A percentile compares a stretch with the other conserved stretches of the same genome.
Conservation (phyloP, 35 echinoderm and acorn worm species). For the Diadema setosum region DNA sequence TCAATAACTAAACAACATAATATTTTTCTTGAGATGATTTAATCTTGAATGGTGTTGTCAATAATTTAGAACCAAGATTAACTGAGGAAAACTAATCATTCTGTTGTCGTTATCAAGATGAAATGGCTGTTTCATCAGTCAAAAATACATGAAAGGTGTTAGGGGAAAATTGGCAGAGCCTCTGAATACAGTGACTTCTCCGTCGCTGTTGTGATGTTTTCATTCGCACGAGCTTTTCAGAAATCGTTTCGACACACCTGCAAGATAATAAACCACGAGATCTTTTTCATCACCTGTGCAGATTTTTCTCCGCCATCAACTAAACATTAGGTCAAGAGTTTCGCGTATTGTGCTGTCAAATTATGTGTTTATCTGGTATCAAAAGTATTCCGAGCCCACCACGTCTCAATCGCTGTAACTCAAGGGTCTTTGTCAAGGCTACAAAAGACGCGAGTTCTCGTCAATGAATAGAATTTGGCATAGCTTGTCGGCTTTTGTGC, state of each 20-base stretch:
- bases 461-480: slow-evolving; percentile 5
- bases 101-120: too few relatives aligned
- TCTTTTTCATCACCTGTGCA: neutral
- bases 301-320: neutral
- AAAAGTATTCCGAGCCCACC: neutral
- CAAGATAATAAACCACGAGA: neutral
- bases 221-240: neutral
- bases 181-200: too few relatives aligned
- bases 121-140: too few relatives aligned
- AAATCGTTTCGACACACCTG: neutral
- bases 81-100: too few relatives aligned
- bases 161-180: too few relatives aligned
- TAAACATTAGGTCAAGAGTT: neutral
- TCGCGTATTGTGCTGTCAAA: neutral
- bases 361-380: slow-evolving; percentile 9
- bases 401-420: neutral
- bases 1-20: too few relatives aligned
- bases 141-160: too few relatives aligned
- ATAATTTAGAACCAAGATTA: too few relatives aligned
- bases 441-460: neutral
- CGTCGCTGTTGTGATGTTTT: neutral
- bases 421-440: neutral
- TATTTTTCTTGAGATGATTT: too few relatives aligned
- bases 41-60: too few relatives aligned
- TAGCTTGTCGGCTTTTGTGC: neutral